Conservation (phyloP, 2,113 vertebrate genomes). For the Pycnonotus jocosus region DNA sequence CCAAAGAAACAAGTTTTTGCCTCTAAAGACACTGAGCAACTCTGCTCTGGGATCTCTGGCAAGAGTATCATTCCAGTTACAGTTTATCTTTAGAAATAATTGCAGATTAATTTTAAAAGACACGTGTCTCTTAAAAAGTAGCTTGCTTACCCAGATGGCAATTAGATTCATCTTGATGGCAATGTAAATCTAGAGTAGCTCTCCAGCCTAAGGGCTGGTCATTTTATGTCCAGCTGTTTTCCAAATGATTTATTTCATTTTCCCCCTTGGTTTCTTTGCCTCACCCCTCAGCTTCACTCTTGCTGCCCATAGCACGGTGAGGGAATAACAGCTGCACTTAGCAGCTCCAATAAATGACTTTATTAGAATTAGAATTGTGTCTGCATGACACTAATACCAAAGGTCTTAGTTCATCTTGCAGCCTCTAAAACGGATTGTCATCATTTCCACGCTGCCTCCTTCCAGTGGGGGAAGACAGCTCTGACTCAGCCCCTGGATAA, state of each 20-base stretch:
- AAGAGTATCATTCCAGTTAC: neutral
- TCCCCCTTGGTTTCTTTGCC: neutral
- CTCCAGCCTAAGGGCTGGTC: neutral
- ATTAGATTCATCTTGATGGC: neutral
- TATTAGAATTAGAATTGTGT: constrained; percentile 4
- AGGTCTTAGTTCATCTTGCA: neutral
- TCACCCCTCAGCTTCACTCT: neutral
- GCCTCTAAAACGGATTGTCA: neutral
- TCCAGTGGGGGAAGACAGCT: neutral
- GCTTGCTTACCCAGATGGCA: constrained; percentile 6
- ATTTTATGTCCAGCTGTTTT: constrained; percentile 33
- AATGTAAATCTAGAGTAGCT: neutral
- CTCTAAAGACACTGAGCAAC: neutral
- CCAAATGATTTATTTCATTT: constrained; percentile 32
- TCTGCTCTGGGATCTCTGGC: neutral
- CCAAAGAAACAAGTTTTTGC: neutral
- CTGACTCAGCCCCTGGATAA: constrained; percentile 25
- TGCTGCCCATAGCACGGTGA: neutral
- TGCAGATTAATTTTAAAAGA: neutral
- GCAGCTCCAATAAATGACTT: constrained; percentile 32
- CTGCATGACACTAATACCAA: neutral
- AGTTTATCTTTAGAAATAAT: neutral
- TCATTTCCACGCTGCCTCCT: neutral
- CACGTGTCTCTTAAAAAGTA: neutral
- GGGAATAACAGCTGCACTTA: constrained; percentile 13